Evolutionary conservation across 2,888 invertebrate species (phyloP).

Genomic region (Proisotoma minuta): DNA sequence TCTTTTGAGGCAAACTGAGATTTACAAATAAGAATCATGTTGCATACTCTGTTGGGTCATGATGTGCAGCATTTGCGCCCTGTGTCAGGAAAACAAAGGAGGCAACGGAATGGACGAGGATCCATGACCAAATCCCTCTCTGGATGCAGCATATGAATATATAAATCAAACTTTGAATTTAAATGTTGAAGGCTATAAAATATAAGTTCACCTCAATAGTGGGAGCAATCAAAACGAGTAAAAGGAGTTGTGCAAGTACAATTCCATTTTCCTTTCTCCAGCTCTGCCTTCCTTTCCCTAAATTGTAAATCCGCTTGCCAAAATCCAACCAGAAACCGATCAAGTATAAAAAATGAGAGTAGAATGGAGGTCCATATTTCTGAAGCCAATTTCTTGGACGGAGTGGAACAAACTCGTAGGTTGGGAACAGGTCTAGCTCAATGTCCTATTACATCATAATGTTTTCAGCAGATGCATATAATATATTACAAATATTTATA

Average conservation of each 20-base stretch:
- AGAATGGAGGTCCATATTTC: constrained; percentile 50
- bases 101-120: constrained; percentile 29
- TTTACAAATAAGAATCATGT: constrained; percentile 52
- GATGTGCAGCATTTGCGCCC: constrained; percentile 70
- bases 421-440: constrained; percentile 52
- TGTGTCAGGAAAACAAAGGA: constrained; percentile 55
- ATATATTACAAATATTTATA: neutral
- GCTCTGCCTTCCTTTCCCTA: constrained; percentile 24
- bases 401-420: constrained; percentile 56
- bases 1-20: neutral
- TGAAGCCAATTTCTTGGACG: constrained; percentile 49
- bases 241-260: constrained; percentile 22
- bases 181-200: constrained; percentile 34
- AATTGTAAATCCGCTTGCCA: constrained; percentile 14
- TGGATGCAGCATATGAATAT: no score
- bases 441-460: no score
- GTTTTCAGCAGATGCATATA: no score
- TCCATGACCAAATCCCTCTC: constrained; percentile 31
- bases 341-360: constrained; percentile 51
- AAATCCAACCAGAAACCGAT: constrained; percentile 24
- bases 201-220: constrained; percentile 17
- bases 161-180: no score
- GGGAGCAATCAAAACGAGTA: constrained; percentile 26
- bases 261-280: constrained; percentile 27
- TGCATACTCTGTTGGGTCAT: constrained; percentile 60